These are phyloP conservation scores for Diplolepis rosae DNA, from an alignment of 2,888 invertebrate species.

Conservation along the genomic window DNA sequence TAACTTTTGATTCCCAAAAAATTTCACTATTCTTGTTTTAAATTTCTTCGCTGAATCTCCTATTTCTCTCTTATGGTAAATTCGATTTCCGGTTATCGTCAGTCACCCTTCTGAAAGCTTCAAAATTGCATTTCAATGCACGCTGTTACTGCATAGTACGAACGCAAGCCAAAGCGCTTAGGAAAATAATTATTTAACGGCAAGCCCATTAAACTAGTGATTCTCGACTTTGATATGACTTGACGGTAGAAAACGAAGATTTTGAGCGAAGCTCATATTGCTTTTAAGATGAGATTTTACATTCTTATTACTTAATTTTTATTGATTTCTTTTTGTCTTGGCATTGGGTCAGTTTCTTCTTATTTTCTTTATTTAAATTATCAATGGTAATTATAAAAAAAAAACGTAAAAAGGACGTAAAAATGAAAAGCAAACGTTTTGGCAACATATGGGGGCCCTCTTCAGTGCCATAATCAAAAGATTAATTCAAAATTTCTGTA, in stretches of 20 bases:
- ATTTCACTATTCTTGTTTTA: background rate
- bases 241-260: background rate
- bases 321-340: too few relatives aligned
- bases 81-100: constrained; percentile 65
- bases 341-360: too few relatives aligned
- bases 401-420: too few relatives aligned
- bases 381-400: too few relatives aligned
- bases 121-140: constrained; percentile 62
- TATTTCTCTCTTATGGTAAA: constrained; percentile 54
- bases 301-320: background rate
- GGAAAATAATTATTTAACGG: constrained; percentile 23
- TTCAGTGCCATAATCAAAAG: too few relatives aligned
- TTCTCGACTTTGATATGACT: background rate
- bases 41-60: background rate
- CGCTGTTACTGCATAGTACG: constrained; percentile 44
- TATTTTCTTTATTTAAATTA: too few relatives aligned
- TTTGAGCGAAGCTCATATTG: background rate
- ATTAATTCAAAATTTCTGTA: too few relatives aligned
- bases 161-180: background rate
- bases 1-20: background rate
- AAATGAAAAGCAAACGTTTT: too few relatives aligned
- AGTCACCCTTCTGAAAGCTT: constrained; percentile 53
- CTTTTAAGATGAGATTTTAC: constrained; percentile 1
- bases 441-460: too few relatives aligned
- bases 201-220: constrained; percentile 8